Conservation (phyloP, 2,113 vertebrate species). For the Urocitellus parryii region DNA sequence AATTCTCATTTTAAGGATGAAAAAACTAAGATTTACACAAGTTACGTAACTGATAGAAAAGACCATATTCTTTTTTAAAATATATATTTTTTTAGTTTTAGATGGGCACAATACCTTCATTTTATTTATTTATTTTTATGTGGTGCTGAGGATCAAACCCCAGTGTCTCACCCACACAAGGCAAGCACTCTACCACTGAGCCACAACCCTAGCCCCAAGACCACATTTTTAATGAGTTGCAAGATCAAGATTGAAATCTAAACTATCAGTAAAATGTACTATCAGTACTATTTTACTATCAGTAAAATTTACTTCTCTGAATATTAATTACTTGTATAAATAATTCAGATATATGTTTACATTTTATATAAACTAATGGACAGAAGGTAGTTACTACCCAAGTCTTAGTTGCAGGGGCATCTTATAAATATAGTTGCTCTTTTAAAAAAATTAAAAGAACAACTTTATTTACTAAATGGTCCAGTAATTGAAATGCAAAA, state of each 20-base stretch:
- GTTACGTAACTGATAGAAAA: neutral
- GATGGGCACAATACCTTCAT: too few species aligned
- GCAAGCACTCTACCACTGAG: too few species aligned
- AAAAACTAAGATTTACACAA: neutral
- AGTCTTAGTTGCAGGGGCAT: too few species aligned
- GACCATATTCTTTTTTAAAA: neutral
- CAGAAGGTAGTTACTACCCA: too few species aligned
- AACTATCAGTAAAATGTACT: neutral
- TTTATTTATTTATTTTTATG: too few species aligned
- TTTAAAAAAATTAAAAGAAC: too few species aligned
- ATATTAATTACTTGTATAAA: neutral
- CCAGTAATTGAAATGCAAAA: neutral
- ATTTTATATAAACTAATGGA: neutral
- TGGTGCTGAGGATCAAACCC: too few species aligned
- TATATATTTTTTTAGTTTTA: too few species aligned
- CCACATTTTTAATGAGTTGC: neutral
- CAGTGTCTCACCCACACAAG: too few species aligned
- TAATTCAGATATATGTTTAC: neutral
- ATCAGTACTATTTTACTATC: too few species aligned
- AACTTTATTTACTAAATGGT: neutral
- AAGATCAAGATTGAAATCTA: neutral
- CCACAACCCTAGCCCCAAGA: too few species aligned
- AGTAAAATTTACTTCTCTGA: neutral
- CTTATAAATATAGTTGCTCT: too few species aligned
- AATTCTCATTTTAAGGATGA: neutral